A percentile compares a stretch with the other conserved stretches of the same genome.
These are phyloP conservation scores for Hapalemur alaotrensis DNA, from an alignment of 2,797 vertebrate species.

Conservation along the genomic window DNA sequence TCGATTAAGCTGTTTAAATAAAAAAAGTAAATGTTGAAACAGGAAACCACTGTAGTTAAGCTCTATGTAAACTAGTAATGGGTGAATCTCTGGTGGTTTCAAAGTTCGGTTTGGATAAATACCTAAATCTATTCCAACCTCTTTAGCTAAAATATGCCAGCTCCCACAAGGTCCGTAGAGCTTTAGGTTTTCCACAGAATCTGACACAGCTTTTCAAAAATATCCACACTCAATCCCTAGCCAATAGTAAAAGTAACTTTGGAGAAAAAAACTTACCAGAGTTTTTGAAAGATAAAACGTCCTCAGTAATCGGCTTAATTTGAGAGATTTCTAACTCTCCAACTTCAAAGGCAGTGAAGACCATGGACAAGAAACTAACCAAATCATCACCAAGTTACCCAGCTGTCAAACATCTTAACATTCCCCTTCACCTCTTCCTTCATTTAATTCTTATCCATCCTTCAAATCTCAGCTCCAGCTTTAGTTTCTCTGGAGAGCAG, in stretches of 20 bases:
- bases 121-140: conserved; percentile 58
- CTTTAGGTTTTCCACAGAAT: conserved; percentile 52
- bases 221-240: conserved; percentile 29
- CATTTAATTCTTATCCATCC: background rate
- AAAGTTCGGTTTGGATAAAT: conserved; percentile 65
- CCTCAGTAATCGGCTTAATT: conserved; percentile 6
- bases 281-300: conserved; percentile 49
- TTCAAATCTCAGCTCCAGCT: background rate
- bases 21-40: conserved; percentile 75
- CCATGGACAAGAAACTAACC: background rate
- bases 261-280: background rate
- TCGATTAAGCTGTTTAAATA: conserved; percentile 71
- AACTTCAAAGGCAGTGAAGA: conserved; percentile 33
- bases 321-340: conserved; percentile 23
- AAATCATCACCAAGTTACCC: background rate
- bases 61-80: conserved; percentile 62
- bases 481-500: background rate
- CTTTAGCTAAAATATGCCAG: conserved; percentile 58
- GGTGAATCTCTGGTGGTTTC: conserved; percentile 56
- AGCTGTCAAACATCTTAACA: conserved; percentile 2
- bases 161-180: conserved; percentile 38
- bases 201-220: conserved; percentile 60
- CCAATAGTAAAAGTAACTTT: conserved; percentile 46
- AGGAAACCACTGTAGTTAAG: conserved; percentile 67
- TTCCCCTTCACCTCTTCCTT: background rate